phyloP scores from a whole-genome alignment of 2,888 invertebrate genomes.

The Andrena fulva region DNA sequence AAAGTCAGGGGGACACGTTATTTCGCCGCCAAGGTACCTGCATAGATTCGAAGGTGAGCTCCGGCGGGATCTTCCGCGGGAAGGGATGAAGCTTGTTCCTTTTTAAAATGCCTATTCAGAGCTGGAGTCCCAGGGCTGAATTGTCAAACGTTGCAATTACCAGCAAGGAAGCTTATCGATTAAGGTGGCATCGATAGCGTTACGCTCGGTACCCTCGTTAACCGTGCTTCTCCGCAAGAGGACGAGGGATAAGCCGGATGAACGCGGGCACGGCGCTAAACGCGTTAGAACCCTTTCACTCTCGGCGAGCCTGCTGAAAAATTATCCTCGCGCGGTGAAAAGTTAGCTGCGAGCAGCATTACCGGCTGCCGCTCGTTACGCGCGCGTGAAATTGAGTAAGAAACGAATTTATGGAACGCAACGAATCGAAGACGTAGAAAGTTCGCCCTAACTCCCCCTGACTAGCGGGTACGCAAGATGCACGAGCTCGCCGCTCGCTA shows the following conservation, averaged over 20 bases:
- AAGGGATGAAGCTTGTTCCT: background rate
- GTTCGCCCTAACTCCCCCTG: constrained; percentile 3
- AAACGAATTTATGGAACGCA: constrained; percentile 53
- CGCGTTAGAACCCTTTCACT: constrained; percentile 50
- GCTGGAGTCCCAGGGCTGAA: background rate
- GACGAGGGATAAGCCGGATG: constrained; percentile 11
- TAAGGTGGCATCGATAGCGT: background rate
- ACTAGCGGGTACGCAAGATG: background rate
- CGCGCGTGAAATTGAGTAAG: constrained; percentile 52
- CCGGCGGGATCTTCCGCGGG: too few relatives aligned
- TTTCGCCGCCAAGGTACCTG: background rate
- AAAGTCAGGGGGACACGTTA: background rate
- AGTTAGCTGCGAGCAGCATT: constrained; percentile 45
- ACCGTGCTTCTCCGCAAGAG: background rate
- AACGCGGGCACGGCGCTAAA: constrained; percentile 22
- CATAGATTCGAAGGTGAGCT: background rate
- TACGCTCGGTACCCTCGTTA: constrained; percentile 7
- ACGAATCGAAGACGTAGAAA: constrained; percentile 50
- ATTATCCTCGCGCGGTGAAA: background rate
- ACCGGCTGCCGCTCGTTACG: constrained; percentile 46
- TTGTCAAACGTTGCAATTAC: background rate
- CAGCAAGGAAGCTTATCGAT: background rate
- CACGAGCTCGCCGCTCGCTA: constrained; percentile 7
- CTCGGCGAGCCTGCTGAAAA: background rate
- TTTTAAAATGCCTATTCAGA: background rate